Conservation (phyloP, 2,888 invertebrate genomes). For the Harpalus rufipes region DNA sequence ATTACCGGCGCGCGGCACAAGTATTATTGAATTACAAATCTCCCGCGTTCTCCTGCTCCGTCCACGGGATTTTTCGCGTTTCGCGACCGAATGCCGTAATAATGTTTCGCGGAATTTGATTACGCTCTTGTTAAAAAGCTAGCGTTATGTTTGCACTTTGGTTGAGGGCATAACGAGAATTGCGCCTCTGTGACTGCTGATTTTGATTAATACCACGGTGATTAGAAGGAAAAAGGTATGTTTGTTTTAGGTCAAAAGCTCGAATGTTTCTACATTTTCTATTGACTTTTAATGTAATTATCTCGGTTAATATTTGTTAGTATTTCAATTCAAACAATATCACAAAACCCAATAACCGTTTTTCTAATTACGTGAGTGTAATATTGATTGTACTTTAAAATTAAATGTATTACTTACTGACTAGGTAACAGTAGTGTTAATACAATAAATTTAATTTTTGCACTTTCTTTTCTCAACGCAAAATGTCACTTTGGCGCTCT, state of each 20-base stretch:
- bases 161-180: conserved; percentile 55
- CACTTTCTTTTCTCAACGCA: too few relatives aligned
- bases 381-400: not conserved
- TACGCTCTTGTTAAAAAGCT: conserved; percentile 52
- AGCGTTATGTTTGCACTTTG: conserved; percentile 50
- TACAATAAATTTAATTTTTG: not conserved
- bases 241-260: conserved; percentile 3
- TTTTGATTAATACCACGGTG: conserved; percentile 53
- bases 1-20: conserved; percentile 48
- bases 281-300: conserved; percentile 44
- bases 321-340: conserved; percentile 18
- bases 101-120: conserved; percentile 55
- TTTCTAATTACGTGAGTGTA: not conserved
- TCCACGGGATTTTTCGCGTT: conserved; percentile 18
- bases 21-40: conserved; percentile 58
- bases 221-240: conserved; percentile 36
- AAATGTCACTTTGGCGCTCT: too few relatives aligned
- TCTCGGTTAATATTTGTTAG: not conserved
- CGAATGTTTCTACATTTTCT: not conserved
- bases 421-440: not conserved
- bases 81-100: conserved; percentile 36
- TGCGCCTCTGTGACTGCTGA: conserved; percentile 45
- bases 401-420: not conserved
- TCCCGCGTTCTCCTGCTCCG: conserved; percentile 13
- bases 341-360: conserved; percentile 1